Evolutionary conservation across 2,797 vertebrate genomes (phyloP).

Genomic region (Poeciliopsis turneri): DNA sequence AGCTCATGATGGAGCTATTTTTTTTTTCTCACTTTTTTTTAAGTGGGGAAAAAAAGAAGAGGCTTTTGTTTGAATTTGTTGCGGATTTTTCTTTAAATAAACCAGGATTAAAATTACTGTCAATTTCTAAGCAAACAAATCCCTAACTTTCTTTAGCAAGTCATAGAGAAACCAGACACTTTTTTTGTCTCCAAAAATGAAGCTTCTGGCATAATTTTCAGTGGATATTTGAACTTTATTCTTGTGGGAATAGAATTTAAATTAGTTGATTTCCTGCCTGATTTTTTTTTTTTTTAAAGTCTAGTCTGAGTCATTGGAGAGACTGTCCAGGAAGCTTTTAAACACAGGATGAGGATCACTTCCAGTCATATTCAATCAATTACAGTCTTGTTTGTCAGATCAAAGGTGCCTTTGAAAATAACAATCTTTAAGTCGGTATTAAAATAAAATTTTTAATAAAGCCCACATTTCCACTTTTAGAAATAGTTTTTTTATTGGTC

Average conservation of each 20-base stretch:
- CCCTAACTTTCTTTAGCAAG: neutral
- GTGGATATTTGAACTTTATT: neutral
- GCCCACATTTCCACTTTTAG: too few species aligned
- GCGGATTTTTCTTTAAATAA: neutral
- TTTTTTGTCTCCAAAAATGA: neutral
- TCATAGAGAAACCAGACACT: neutral
- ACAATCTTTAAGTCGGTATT: too few species aligned
- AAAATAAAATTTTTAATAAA: too few species aligned
- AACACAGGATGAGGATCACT: neutral
- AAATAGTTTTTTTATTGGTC: too few species aligned
- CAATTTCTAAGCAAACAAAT: neutral
- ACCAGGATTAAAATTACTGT: neutral
- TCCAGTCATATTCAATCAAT: too few species aligned
- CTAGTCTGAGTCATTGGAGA: neutral
- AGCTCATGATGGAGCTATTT: neutral
- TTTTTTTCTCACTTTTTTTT: neutral
- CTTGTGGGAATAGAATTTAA: neutral
- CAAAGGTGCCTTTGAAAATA: too few species aligned
- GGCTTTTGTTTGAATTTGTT: neutral
- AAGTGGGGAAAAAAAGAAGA: neutral
- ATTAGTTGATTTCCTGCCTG: neutral
- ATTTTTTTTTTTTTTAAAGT: neutral
- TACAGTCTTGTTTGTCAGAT: too few species aligned
- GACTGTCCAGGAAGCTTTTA: neutral
- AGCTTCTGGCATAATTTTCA: neutral